Percentiles rank a stretch among this genome's conserved stretches.
Evolutionary conservation across 2,113 vertebrate genomes (phyloP).

Genomic region (Heterotilapia buettikoferi): DNA sequence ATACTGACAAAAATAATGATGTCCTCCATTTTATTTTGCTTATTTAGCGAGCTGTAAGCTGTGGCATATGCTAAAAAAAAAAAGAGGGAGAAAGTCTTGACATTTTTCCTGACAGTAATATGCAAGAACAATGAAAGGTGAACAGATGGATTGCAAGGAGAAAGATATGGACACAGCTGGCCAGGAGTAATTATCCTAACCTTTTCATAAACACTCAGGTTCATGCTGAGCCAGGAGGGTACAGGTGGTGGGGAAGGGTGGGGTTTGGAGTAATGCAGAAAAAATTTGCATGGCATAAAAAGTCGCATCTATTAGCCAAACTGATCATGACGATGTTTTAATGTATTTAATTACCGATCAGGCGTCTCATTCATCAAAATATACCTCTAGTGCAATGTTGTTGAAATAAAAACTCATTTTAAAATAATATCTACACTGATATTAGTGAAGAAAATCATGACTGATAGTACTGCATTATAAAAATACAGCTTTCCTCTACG

Average conservation of each 20-base stretch:
- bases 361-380: background rate
- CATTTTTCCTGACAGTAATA: background rate
- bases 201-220: constrained; percentile 11
- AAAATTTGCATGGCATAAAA: constrained; percentile 6
- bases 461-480: background rate
- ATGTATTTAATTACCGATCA: background rate
- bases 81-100: no score
- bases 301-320: background rate
- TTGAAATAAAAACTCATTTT: background rate
- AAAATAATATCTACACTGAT: background rate
- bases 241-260: background rate
- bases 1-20: background rate
- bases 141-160: constrained; percentile 12
- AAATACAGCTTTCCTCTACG: background rate
- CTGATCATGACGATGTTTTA: background rate
- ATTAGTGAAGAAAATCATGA: background rate
- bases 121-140: background rate
- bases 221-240: background rate
- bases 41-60: background rate
- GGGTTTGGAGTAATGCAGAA: background rate
- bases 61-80: background rate
- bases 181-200: constrained; percentile 26
- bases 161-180: constrained; percentile 16
- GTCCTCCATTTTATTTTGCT: background rate
- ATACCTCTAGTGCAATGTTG: background rate